A percentile compares a stretch with the other conserved stretches of the same genome.
Conservation (phyloP, 1,140 invertebrate species). For the Heliconius congener region DNA sequence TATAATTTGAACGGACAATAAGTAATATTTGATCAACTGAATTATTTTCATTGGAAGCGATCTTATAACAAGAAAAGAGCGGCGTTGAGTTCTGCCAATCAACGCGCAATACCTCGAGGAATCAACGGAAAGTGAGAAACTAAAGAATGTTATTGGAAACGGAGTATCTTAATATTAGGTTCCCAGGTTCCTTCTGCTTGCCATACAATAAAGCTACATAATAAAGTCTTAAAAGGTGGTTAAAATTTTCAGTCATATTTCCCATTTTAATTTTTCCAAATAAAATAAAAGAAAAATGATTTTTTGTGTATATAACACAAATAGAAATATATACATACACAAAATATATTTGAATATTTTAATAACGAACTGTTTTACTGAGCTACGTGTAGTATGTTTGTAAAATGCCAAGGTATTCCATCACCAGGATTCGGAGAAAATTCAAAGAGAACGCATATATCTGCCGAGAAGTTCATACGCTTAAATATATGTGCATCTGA, state of each 20-base stretch:
- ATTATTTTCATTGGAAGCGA: not conserved
- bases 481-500: conserved; percentile 19
- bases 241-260: too few relatives aligned
- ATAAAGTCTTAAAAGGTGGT: too few relatives aligned
- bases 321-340: not conserved
- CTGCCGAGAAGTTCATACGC: conserved; percentile 19
- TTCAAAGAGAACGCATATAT: conserved; percentile 8
- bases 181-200: not conserved
- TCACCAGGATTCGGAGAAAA: conserved; percentile 15
- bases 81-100: not conserved
- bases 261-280: too few relatives aligned
- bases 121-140: too few relatives aligned
- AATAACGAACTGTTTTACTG: not conserved
- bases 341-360: not conserved
- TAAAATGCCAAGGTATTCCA: conserved; percentile 13
- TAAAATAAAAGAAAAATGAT: too few relatives aligned
- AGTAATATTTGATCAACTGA: too few relatives aligned
- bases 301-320: too few relatives aligned
- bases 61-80: not conserved
- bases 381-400: conserved; percentile 5
- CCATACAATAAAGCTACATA: too few relatives aligned
- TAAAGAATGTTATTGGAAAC: too few relatives aligned
- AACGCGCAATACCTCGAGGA: not conserved
- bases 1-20: too few relatives aligned
- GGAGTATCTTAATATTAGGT: not conserved